phyloP scores from a whole-genome alignment of 2,888 invertebrate genomes.

The Cosmia trapezina region DNA sequence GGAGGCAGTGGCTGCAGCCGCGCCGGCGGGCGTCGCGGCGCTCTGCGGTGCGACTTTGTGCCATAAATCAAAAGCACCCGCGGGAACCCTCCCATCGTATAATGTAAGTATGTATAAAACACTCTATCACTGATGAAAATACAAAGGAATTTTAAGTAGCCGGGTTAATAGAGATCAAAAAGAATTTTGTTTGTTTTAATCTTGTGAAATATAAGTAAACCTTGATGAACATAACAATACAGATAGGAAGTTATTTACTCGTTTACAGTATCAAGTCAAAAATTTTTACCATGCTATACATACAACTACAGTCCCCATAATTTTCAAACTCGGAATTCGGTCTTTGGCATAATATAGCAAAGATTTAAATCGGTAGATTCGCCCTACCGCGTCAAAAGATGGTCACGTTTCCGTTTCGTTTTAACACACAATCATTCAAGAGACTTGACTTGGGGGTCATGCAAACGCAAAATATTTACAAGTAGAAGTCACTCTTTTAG shows the following conservation, averaged over 20 bases:
- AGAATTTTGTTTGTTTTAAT: constrained; percentile 54
- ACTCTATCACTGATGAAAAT: constrained; percentile 75
- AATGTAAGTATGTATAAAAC: constrained; percentile 79
- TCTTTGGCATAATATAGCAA: background rate
- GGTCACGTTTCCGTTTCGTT: background rate
- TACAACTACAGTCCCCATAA: background rate
- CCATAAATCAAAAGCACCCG: constrained; percentile 88
- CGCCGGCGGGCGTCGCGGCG: constrained; percentile 69
- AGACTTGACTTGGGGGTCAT: background rate
- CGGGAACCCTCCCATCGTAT: constrained; percentile 80
- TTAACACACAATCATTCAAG: background rate
- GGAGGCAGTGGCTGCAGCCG: constrained; percentile 77
- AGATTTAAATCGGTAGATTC: background rate
- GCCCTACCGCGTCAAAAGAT: background rate
- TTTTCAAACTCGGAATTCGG: background rate
- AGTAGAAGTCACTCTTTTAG: background rate
- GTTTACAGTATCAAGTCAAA: background rate
- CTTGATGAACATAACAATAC: background rate
- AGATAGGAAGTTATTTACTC: background rate
- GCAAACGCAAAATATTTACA: background rate
- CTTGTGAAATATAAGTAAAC: background rate
- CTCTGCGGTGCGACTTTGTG: constrained; percentile 81
- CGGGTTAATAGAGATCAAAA: constrained; percentile 59
- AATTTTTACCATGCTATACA: background rate
- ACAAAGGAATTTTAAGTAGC: constrained; percentile 68